Percentiles rank a stretch among this genome's conserved stretches.
These are phyloP conservation scores for Dryocosmus kuriphilus DNA, from an alignment of 2,888 invertebrate genomes.

Conservation along the genomic window DNA sequence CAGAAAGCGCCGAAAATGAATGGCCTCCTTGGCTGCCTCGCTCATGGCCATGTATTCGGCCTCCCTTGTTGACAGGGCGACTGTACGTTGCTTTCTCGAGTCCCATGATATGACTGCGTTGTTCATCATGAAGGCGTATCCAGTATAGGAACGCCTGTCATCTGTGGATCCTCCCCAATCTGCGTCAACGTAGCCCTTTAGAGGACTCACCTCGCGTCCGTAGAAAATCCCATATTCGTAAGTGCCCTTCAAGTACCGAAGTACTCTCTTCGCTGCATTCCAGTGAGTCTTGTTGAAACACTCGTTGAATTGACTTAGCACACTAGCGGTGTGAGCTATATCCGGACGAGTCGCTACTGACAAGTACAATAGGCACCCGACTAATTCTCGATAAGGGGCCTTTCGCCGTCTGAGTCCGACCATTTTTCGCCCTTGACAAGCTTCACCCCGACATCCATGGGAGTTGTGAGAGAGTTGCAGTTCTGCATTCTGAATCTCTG, in stretches of 20 bases:
- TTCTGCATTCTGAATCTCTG: too few species aligned
- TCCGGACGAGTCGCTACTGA: too few species aligned
- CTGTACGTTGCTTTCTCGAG: not conserved
- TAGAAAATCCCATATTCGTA: not conserved
- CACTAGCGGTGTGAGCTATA: too few species aligned
- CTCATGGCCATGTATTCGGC: too few species aligned
- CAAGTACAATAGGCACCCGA: too few species aligned
- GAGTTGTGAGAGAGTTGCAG: too few species aligned
- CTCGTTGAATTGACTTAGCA: not conserved
- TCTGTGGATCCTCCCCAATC: not conserved
- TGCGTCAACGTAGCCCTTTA: not conserved
- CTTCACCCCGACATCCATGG: too few species aligned
- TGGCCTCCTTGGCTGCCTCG: too few species aligned
- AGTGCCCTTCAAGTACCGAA: not conserved
- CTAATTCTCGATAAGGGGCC: too few species aligned
- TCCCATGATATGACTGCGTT: not conserved
- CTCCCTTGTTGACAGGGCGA: too few species aligned
- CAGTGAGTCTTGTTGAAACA: not conserved
- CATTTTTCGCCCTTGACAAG: too few species aligned
- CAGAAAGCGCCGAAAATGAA: not conserved
- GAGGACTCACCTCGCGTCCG: not conserved
- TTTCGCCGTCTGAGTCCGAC: too few species aligned
- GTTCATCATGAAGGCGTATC: not conserved
- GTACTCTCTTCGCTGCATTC: not conserved
- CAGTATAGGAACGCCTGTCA: not conserved